Conservation (phyloP, 2,113 vertebrate genomes). For the human region DNA sequence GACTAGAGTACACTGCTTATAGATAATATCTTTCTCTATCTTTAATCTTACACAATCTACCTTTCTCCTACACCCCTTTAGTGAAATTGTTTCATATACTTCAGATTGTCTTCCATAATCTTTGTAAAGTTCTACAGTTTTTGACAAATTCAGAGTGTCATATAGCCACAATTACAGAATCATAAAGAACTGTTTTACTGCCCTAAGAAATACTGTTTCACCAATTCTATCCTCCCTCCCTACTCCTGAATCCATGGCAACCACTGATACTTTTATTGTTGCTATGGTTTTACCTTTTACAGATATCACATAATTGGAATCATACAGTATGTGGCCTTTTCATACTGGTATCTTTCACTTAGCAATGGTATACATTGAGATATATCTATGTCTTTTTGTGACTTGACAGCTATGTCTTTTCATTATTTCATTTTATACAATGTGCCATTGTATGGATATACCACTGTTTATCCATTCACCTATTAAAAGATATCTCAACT, state of each 20-base stretch:
- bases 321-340: neutral
- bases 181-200: too few relatives aligned
- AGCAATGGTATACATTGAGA: neutral
- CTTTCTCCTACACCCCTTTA: neutral
- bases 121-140: neutral
- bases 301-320: neutral
- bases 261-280: neutral
- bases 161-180: too few relatives aligned
- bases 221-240: neutral
- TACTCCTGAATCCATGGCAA: neutral
- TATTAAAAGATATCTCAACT: neutral
- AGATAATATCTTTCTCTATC: neutral
- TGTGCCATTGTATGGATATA: neutral
- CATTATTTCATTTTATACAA: neutral
- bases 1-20: neutral
- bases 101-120: neutral
- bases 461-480: neutral
- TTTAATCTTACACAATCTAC: neutral
- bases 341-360: neutral
- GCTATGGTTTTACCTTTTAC: neutral
- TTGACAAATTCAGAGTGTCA: neutral
- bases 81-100: neutral
- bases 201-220: too few relatives aligned
- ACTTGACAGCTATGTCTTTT: neutral
- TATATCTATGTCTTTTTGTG: neutral